Base-by-base conservation (phyloP, 2,113 vertebrate genomes). In the Cranoglanis bouderius region DNA sequence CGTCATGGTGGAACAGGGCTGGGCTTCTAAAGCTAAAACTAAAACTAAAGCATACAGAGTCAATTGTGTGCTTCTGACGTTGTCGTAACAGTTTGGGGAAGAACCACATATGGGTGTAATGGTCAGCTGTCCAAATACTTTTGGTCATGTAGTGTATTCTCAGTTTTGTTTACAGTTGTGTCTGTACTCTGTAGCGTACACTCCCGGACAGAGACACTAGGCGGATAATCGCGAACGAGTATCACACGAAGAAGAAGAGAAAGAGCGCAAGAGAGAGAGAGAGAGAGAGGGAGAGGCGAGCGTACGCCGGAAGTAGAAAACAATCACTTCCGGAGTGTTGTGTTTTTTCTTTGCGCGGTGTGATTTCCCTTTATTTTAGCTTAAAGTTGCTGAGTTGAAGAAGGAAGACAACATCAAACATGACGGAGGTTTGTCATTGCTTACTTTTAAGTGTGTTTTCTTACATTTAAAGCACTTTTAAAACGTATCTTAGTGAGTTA, bases 401-500 rank as follows among this genome's bases (percentile, higher is more conserved):
- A 35, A 26, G 3, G 29, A 72, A 24, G 70, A 35, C 8, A 26
- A 14, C 4, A 9, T 24, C 65, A 13, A 38, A 85, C 65, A 85
- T 85, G 84, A 85, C 84, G 0, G 84, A 85, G 84, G 84, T 85
- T 70, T 35, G 63, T 19, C n/a, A 0, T 51, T n/a, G 49, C 0
- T 35, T 35, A 12, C n/a, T 2, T 51, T 49, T 51, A 2, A 12
- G 61, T 53, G n/a, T 32, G 6, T 49, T 84, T 84, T 49, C 3
- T 49, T 32, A 10, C 61, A 8, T 46, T 46, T 46, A 9, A 46
- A 8, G 9, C 6, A 0, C 9, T 84, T 63, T n/a, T 67, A 65
- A 65, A 46, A 49, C 24, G 0, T 29, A 1, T 49, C 3, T n/a
- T n/a, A 18, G 40, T 6, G 59, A n/a, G 3, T 70, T 21, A 21